phyloP scores from a whole-genome alignment of 2,113 vertebrate species.

The Nansenia antarctica region DNA sequence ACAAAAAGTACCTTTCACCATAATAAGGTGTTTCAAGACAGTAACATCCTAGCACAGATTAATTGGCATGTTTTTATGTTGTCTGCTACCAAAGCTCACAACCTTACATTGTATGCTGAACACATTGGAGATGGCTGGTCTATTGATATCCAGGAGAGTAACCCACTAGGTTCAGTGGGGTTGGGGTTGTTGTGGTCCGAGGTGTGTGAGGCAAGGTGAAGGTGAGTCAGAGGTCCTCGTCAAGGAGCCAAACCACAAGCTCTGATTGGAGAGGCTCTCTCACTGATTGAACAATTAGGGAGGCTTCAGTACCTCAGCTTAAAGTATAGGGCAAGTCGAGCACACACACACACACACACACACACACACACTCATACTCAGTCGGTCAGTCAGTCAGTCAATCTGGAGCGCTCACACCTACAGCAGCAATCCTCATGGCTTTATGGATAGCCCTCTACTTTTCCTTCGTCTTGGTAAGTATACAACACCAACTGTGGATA shows the following conservation, averaged over 20 bases:
- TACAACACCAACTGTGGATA: not conserved
- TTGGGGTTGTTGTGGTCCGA: not conserved
- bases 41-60: too few species aligned
- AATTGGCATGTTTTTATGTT: too few species aligned
- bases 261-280: constrained; percentile 64
- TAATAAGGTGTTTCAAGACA: too few species aligned
- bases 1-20: too few species aligned
- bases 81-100: too few species aligned
- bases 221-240: constrained; percentile 44
- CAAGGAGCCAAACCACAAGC: constrained; percentile 22
- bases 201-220: constrained; percentile 41
- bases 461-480: constrained; percentile 63
- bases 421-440: constrained; percentile 56
- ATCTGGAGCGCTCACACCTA: constrained; percentile 21
- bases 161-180: too few species aligned
- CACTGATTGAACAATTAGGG: constrained; percentile 66
- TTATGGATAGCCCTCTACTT: constrained; percentile 45
- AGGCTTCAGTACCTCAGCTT: constrained; percentile 13
- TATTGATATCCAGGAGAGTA: too few species aligned
- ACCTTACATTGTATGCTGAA: too few species aligned
- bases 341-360: constrained; percentile 21
- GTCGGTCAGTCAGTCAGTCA: constrained; percentile 28
- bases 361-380: not conserved
- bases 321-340: not conserved
- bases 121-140: too few species aligned